Percentiles rank a stretch among this genome's conserved stretches.
Conservation (phyloP, 2,888 invertebrate genomes). For the Thera obeliscata region DNA sequence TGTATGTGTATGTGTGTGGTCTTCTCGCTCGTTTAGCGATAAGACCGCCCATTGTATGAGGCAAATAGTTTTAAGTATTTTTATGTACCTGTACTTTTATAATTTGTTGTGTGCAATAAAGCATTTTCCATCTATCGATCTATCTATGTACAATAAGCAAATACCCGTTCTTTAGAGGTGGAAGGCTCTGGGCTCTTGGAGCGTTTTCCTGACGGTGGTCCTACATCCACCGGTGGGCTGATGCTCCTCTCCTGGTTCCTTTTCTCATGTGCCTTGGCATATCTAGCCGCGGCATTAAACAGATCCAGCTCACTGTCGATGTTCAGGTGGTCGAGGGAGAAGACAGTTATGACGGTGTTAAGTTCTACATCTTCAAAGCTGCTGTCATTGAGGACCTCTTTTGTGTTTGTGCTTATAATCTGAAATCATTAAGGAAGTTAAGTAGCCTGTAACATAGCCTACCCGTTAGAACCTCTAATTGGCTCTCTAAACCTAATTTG, state of each 20-base stretch:
- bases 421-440: conserved; percentile 54
- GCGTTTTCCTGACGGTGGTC: conserved; percentile 57
- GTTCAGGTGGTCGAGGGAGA: conserved; percentile 89
- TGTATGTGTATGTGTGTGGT: too few relatives aligned
- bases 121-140: too few relatives aligned
- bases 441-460: too few relatives aligned
- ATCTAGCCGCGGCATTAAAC: conserved; percentile 89
- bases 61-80: too few relatives aligned
- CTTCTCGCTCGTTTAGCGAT: too few relatives aligned
- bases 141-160: conserved; percentile 21
- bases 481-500: too few relatives aligned
- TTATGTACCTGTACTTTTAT: too few relatives aligned
- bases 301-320: conserved; percentile 91
- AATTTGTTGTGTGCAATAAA: too few relatives aligned
- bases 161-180: conserved; percentile 63
- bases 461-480: too few relatives aligned
- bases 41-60: too few relatives aligned
- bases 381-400: conserved; percentile 89
- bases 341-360: conserved; percentile 89
- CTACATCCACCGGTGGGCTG: conserved; percentile 59
- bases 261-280: conserved; percentile 71
- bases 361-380: conserved; percentile 92
- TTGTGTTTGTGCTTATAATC: conserved; percentile 91
- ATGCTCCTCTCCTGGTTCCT: conserved; percentile 59
- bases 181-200: conserved; percentile 71